Evolutionary conservation across 2,888 invertebrate species (phyloP).

Genomic region (Diaphora mendica): DNA sequence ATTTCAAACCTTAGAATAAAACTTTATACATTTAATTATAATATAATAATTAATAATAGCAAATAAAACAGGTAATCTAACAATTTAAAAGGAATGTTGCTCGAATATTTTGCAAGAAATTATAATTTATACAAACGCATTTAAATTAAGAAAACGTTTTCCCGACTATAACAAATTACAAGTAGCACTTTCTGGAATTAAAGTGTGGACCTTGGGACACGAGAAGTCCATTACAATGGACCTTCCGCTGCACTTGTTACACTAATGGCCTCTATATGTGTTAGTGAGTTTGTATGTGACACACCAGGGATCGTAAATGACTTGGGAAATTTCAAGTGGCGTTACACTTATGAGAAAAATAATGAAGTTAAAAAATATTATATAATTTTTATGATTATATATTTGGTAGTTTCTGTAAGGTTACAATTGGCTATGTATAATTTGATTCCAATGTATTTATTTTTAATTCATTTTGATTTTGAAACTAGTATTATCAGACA

Average conservation of each 20-base stretch:
- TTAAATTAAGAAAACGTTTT: constrained; percentile 17
- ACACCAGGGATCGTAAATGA: not conserved
- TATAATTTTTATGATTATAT: too few species aligned
- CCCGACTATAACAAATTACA: constrained; percentile 25
- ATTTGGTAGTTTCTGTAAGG: too few species aligned
- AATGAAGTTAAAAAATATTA: not conserved
- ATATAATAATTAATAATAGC: not conserved
- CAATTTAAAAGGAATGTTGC: not conserved
- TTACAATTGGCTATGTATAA: too few species aligned
- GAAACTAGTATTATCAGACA: too few species aligned
- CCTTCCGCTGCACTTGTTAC: constrained; percentile 64
- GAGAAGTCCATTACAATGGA: constrained; percentile 68
- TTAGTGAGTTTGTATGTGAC: constrained; percentile 7
- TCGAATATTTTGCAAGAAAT: not conserved
- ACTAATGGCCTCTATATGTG: constrained; percentile 52
- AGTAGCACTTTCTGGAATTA: constrained; percentile 41
- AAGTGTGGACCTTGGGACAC: constrained; percentile 55
- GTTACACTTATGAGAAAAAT: not conserved
- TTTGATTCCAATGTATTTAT: too few species aligned
- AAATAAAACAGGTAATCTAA: too few species aligned
- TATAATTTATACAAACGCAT: constrained; percentile 1
- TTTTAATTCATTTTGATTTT: too few species aligned
- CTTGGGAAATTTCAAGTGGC: not conserved
- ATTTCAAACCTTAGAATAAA: too few species aligned
- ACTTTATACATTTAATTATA: too few species aligned